Conservation (phyloP, 2,888 invertebrate genomes). For the Pegoplata infirma region DNA sequence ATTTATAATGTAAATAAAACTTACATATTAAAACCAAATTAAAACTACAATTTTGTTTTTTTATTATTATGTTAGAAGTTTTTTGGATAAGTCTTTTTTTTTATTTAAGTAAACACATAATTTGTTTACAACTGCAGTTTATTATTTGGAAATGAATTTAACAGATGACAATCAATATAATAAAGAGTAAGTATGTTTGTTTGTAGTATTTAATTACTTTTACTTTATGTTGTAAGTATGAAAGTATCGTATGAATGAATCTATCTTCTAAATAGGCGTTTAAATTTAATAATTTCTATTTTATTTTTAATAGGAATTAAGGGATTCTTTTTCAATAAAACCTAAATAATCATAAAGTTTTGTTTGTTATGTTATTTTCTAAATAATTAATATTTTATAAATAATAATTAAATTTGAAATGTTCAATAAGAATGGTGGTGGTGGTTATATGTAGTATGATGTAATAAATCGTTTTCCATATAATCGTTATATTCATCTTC, state of each 20-base stretch:
- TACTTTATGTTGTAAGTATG: not conserved
- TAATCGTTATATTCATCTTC: constrained; percentile 51
- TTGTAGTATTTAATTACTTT: not conserved
- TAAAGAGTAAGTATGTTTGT: not conserved
- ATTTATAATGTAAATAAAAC: constrained; percentile 7
- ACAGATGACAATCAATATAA: not conserved
- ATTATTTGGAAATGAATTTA: not conserved
- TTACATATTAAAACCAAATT: constrained; percentile 9
- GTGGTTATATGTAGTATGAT: constrained; percentile 31
- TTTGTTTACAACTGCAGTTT: not conserved
- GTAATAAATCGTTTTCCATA: constrained; percentile 45
- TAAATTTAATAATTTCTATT: constrained; percentile 1
- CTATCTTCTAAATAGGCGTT: not conserved
- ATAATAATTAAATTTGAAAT: constrained; percentile 49
- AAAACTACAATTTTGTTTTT: constrained; percentile 7
- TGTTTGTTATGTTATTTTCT: constrained; percentile 26
- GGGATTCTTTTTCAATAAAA: constrained; percentile 43
- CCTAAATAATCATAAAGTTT: constrained; percentile 42
- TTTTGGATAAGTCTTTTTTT: constrained; percentile 8
- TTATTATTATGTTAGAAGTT: not conserved
- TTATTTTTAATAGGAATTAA: not conserved
- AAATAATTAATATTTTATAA: constrained; percentile 25
- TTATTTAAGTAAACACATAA: not conserved
- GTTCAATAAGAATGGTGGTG: constrained; percentile 52
- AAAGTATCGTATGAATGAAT: not conserved